Base-by-base conservation (phyloP, 2,888 invertebrate genomes). In the Tinea trinotella region DNA sequence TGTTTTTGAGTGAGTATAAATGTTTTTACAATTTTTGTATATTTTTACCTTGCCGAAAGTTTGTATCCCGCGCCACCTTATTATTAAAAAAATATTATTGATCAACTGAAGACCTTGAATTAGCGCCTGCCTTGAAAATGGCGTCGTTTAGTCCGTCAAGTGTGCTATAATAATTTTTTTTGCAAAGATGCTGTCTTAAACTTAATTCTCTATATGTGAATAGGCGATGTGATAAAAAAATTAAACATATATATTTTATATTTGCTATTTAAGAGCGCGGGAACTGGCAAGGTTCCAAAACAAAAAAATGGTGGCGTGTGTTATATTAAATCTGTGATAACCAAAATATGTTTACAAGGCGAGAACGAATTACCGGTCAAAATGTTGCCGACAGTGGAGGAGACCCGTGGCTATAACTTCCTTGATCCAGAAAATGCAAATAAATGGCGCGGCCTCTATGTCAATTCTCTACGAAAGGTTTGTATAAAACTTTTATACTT, bases 401-500 rank as follows among this genome's bases (percentile, higher is more conserved):
- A 87, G 75, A 78, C 77, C 64, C 78, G 80, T 63, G 85, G 85
- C 61, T 94, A 93, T 87, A 95, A 96, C 88, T 96, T 96, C 84
- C 91, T 91, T 74, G 93, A 93, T 76, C 92, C 92, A 71, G 96
- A 96, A 79, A 96, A 96, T 86, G 90, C 91, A 65, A 90, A 90
- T 64, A 96, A 96, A 90, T 98, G 97, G 97, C 93, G 92, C 72
- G 96, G 96, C 61, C 88, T 97, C 61, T 93, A 98, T 80, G 91
- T 94, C 71, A 91, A 90, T 70, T 92, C 96, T 53, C 88, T 98
- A 67, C 92, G 92, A 79, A 95, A 94, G 92, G 96, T 96, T 30
- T 30, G 30, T 30, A 7, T 22, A 22, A 3, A 30, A n/a, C n/a
- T n/a, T n/a, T n/a, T n/a, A n/a, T n/a, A n/a, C n/a, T n/a, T n/a